Conservation (phyloP, 2,113 vertebrate genomes). For the Nymphicus hollandicus region DNA sequence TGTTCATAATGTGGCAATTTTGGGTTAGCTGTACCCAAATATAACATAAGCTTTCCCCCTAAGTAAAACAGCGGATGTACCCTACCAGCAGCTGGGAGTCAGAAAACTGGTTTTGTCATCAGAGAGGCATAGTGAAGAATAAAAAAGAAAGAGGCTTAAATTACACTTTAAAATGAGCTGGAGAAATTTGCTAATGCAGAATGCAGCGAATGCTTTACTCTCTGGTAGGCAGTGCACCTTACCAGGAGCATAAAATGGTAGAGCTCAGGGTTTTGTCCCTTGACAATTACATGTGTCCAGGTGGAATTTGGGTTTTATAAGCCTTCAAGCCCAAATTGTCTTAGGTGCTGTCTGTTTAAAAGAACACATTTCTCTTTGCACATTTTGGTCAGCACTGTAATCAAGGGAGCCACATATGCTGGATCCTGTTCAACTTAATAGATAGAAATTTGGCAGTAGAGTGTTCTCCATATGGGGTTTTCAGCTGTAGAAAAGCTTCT, state of each 20-base stretch:
- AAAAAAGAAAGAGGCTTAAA: background rate
- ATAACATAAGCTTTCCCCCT: background rate
- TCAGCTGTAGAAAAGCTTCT: slow-evolving; percentile 55
- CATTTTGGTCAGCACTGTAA: slow-evolving; percentile 28
- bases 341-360: slow-evolving; percentile 15
- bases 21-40: background rate
- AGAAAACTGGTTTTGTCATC: slow-evolving; percentile 8
- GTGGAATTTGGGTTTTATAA: slow-evolving; percentile 25
- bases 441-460: slow-evolving; percentile 62
- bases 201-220: background rate
- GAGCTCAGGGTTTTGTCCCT: background rate
- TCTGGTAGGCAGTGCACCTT: background rate
- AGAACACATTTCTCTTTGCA: slow-evolving; percentile 31
- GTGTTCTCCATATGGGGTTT: slow-evolving; percentile 57
- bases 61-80: background rate
- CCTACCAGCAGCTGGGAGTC: background rate
- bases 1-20: background rate
- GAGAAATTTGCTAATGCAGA: background rate
- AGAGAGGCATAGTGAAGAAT: background rate
- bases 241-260: background rate
- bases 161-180: slow-evolving; percentile 28
- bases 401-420: slow-evolving; percentile 51
- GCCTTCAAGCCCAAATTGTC: background rate
- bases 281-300: background rate
- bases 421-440: slow-evolving; percentile 54